phyloP scores from a whole-genome alignment of 2,888 invertebrate genomes.

The Diloba caeruleocephala region DNA sequence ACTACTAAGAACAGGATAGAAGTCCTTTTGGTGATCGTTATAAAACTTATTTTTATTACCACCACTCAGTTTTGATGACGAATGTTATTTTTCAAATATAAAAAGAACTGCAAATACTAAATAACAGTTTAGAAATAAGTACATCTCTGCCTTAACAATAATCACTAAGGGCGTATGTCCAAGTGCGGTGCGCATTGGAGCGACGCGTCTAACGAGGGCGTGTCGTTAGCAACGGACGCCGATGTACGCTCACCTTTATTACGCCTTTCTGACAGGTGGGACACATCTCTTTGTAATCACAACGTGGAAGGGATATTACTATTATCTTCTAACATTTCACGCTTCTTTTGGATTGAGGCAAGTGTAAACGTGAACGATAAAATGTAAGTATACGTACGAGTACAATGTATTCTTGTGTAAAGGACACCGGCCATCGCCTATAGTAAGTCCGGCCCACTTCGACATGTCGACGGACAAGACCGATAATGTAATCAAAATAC shows the following conservation, averaged over 20 bases:
- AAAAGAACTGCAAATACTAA: neutral
- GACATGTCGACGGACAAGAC: too few species aligned
- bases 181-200: slow-evolving; percentile 8
- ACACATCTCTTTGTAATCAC: slow-evolving; percentile 6
- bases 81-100: too few species aligned
- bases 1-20: too few species aligned
- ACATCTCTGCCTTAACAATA: neutral
- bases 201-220: slow-evolving; percentile 18
- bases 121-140: neutral
- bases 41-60: too few species aligned
- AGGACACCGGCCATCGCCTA: too few species aligned
- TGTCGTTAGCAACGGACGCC: slow-evolving; percentile 6
- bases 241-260: slow-evolving; percentile 16
- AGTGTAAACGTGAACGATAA: neutral
- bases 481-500: too few species aligned
- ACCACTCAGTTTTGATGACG: too few species aligned
- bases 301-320: slow-evolving; percentile 4
- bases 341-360: neutral
- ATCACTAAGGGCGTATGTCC: slow-evolving; percentile 3
- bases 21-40: too few species aligned
- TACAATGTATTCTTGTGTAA: too few species aligned
- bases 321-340: neutral
- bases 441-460: too few species aligned
- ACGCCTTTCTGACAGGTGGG: neutral
- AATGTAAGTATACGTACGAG: too few species aligned